Evolutionary conservation across 2,797 vertebrate species (phyloP), one percentile per base, ranked within the genome.

Genomic region (Serranus cabrilla): DNA sequence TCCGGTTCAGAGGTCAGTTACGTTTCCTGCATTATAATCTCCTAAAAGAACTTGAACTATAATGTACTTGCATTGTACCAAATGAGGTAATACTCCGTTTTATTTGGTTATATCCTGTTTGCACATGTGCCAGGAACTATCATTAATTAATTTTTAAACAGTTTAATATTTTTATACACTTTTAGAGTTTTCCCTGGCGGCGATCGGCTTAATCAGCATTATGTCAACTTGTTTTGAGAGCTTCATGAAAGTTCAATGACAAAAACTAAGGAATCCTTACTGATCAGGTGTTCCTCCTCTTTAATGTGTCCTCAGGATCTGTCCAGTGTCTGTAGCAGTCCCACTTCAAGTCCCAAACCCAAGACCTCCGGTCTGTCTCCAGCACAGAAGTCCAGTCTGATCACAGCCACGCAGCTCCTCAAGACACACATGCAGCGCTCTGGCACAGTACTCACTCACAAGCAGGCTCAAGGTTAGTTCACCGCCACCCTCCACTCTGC

Each of bases 251-350:
- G 11, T 56, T 37, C 4, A 47, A 0, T 54, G 34, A 34, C 9
- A 20, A n/a, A 61, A 43, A 21, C 5, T 58, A 20, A 21, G 57
- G 34, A 71, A 17, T 75, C 17, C 16, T 25, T 16, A 18, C 45
- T 76, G 42, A 66, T 66, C 14, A 12, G 7, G 2, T 42, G 5
- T 49, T 34, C 17, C 12, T 47, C 23, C 20, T 79, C 42, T 59
- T 72, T 4, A 2, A 27, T 79, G 7, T 71, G 23, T 74, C 37
- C 25, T 57, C 84, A 99, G 98, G 98, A 99, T 89, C 88, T 98
- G 47, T 99, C 98, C 71, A 99, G 98, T 7, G 97, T 99, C 65
- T 99, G 97, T 85, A 99, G 98, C 91, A 99, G 98, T 88, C 98
- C 98, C 57, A 97, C 97, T 0, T 98, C 97, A 40, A 99, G 97